phyloP scores from a whole-genome alignment of 2,797 vertebrate genomes.

The Pipistrellus nathusii region DNA sequence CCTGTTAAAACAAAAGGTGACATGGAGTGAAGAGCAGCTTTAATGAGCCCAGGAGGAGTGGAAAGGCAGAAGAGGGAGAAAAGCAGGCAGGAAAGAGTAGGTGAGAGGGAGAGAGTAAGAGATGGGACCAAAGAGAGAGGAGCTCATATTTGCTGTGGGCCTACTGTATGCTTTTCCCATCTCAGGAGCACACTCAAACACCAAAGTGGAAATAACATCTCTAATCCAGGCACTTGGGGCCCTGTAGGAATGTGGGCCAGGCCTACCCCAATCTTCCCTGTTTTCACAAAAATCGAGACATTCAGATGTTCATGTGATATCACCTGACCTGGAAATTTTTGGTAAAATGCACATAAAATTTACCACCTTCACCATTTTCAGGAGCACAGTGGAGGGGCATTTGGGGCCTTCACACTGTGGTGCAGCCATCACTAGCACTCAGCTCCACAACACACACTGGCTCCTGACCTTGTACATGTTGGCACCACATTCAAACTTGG shows the following conservation, averaged over 20 bases:
- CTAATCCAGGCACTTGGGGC: too few relatives aligned
- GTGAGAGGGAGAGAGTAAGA: too few relatives aligned
- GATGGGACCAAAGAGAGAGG: too few relatives aligned
- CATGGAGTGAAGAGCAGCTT: fast-evolving
- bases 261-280: too few relatives aligned
- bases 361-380: not conserved
- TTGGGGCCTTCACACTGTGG: too few relatives aligned
- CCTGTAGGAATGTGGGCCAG: too few relatives aligned
- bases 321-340: not conserved
- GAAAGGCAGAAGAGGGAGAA: not conserved
- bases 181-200: too few relatives aligned
- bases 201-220: too few relatives aligned
- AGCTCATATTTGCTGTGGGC: fast-evolving
- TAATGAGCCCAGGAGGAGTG: not conserved
- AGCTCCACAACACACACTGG: not conserved
- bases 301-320: too few relatives aligned
- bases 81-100: fast-evolving
- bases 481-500: not conserved
- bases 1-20: conserved; percentile 73
- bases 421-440: not conserved
- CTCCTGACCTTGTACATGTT: not conserved
- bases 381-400: not conserved
- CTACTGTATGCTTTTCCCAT: too few relatives aligned
- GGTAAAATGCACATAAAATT: not conserved
- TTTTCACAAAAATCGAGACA: too few relatives aligned